Conservation (phyloP, 2,888 invertebrate genomes). For the Caenorhabditis angaria region DNA sequence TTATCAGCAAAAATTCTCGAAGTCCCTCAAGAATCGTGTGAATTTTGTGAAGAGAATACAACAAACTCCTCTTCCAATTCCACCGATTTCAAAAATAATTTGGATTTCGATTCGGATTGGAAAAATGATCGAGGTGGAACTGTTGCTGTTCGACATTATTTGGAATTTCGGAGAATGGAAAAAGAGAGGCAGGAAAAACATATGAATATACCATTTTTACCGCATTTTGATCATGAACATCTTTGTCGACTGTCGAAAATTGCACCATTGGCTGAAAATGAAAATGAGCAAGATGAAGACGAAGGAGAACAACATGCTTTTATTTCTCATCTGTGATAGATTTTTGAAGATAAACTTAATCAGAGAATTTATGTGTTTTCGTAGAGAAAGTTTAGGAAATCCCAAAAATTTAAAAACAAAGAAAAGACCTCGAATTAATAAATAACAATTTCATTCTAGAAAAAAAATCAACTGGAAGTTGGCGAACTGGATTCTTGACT, state of each 20-base stretch:
- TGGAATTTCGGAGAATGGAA: constrained; percentile 19
- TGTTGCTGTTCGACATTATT: constrained; percentile 34
- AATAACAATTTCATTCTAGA: too few relatives aligned
- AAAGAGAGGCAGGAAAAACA: constrained; percentile 21
- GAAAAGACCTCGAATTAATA: too few relatives aligned
- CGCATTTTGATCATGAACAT: constrained; percentile 32
- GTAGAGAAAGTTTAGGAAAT: too few relatives aligned
- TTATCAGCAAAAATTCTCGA: constrained; percentile 30
- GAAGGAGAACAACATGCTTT: too few relatives aligned
- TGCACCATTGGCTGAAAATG: constrained; percentile 33
- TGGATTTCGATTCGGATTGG: constrained; percentile 31
- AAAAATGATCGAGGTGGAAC: constrained; percentile 37
- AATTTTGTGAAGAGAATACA: constrained; percentile 19
- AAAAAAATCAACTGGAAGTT: too few relatives aligned
- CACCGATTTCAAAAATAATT: constrained; percentile 6
- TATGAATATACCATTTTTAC: constrained; percentile 28
- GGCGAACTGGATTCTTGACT: too few relatives aligned
- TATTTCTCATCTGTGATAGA: constrained; percentile 2
- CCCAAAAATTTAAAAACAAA: constrained; percentile 8
- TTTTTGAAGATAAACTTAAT: too few relatives aligned
- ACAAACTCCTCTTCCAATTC: background rate
- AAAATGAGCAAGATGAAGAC: constrained; percentile 19
- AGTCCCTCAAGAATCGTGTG: constrained; percentile 25
- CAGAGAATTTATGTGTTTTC: too few relatives aligned
- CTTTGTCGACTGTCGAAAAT: constrained; percentile 31